phyloP scores from a whole-genome alignment of 2,797 vertebrate species.

The Malurus splendens region DNA sequence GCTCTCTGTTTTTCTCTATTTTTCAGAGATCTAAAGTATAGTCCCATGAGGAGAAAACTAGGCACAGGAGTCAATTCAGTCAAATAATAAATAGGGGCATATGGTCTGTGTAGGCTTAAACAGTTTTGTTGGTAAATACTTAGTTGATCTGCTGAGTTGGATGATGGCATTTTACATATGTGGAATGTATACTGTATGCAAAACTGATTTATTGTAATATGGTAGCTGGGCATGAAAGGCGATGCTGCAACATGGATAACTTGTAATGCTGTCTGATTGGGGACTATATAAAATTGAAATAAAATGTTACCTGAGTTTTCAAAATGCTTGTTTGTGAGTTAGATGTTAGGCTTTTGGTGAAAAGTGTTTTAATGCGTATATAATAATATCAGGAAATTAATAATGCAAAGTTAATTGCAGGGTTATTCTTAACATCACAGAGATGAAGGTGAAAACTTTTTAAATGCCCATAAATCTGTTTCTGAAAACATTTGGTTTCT shows the following conservation, averaged over 20 bases:
- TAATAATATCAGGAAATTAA: not conserved
- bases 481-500: not conserved
- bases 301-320: not conserved
- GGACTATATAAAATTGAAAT: not conserved
- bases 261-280: not conserved
- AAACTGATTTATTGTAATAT: not conserved
- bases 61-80: not conserved
- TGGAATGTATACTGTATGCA: not conserved
- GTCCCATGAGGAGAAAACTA: not conserved
- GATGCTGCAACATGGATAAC: not conserved
- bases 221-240: not conserved
- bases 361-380: not conserved
- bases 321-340: accelerated
- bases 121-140: not conserved
- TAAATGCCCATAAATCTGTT: not conserved
- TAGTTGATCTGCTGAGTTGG: not conserved
- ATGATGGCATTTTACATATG: not conserved
- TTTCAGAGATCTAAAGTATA: not conserved
- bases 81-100: not conserved
- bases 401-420: not conserved
- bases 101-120: not conserved
- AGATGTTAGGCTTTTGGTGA: not conserved
- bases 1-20: not conserved
- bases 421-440: not conserved
- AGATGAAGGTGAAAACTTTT: not conserved